Conservation (phyloP, 2,113 vertebrate genomes). For the Platichthys stellatus region DNA sequence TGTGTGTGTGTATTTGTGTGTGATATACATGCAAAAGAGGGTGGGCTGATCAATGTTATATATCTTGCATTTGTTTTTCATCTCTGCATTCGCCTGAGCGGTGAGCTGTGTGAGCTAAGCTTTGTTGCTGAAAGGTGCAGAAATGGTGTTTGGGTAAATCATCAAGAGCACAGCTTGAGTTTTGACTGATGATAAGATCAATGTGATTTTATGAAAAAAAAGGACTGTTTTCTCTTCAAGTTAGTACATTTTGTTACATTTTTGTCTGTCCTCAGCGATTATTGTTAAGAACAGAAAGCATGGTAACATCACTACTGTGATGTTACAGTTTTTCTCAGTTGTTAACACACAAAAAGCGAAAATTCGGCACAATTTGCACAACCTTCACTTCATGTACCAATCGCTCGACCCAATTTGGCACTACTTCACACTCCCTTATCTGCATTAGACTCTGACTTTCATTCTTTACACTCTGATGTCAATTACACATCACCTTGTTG, state of each 20-base stretch:
- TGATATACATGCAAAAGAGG: neutral
- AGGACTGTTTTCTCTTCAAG: neutral
- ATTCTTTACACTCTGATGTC: too few relatives aligned
- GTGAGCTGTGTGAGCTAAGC: slow-evolving; percentile 4
- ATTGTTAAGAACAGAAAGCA: too few relatives aligned
- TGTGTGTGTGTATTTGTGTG: slow-evolving; percentile 1
- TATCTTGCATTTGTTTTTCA: neutral
- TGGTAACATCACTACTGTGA: neutral
- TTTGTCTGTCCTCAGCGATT: neutral
- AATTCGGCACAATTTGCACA: too few relatives aligned
- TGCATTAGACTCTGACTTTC: too few relatives aligned
- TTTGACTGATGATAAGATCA: neutral
- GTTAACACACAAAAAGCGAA: too few relatives aligned
- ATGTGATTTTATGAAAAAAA: neutral
- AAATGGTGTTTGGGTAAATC: slow-evolving; percentile 7
- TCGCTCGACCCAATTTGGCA: too few relatives aligned
- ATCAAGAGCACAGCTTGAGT: neutral
- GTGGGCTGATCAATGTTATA: slow-evolving; percentile 18
- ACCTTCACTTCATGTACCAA: too few relatives aligned
- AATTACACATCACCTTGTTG: too few relatives aligned
- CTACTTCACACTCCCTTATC: too few relatives aligned
- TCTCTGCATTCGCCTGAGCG: neutral
- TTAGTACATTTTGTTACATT: neutral
- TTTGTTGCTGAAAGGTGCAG: slow-evolving; percentile 19
- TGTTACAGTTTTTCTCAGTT: too few relatives aligned